Base-by-base conservation (phyloP, 2,888 invertebrate species). In the Dolichomitus sp. region DNA sequence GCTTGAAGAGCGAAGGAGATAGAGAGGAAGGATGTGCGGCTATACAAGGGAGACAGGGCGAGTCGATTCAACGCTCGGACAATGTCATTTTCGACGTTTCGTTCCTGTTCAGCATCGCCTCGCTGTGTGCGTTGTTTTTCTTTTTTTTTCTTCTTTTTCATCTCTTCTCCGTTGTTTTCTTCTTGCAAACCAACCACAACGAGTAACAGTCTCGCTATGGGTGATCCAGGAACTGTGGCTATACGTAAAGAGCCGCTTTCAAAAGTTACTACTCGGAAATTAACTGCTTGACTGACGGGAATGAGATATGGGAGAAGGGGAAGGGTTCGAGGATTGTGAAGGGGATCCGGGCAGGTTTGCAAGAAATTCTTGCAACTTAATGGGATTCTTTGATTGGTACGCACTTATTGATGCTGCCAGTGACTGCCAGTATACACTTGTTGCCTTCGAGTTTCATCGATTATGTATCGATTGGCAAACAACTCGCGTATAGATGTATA, bases 361-460 rank as follows among this genome's bases (percentile, higher is more conserved):
- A 91, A 92, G 91, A 92, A 92, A 93, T 92, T 92, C 91, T 88
- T 91, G 91, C 91, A 90, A 92, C 91, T 92, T 92, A 92, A 93
- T 92, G 90, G 88, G 90, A 92, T 91, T 92, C 90, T 91, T 91
- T 91, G 92, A 93, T 93, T 92, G 92, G 91, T 91, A 89, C 90
- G 90, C 91, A 89, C 91, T 77, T 74, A 65, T 80, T 87, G 87
- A 90, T 90, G 89, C 89, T 88, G 90, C 88, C 89, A 87, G 86
- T 87, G 81, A 85, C 86, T 87, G 87, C 84, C 85, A 86, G 90
- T 86, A 90, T 87, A 84, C 87, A 37, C 37, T 37, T 37, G 37
- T 87, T 90, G 88, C 75, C 57, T 80, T 27, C 40, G n/a, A 27
- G 42, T 74, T 86, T 84, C 83, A 80, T 81, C 86, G 89, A 87